Evolutionary conservation across 64 coral and sea anemone species (phyloP).

Genomic region (Actinia equina): DNA sequence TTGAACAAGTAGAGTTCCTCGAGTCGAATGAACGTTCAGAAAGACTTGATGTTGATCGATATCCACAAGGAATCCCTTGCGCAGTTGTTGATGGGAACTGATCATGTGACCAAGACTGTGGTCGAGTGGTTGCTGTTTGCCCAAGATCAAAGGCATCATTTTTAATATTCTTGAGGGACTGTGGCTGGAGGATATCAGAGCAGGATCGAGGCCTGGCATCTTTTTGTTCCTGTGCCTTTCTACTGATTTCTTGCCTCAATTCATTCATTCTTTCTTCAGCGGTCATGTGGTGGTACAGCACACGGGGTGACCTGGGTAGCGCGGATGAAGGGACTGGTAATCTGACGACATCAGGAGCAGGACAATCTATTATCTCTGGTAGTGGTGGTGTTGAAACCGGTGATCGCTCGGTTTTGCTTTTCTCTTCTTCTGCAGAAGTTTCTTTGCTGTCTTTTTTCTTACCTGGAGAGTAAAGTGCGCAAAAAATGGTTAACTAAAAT

Average conservation of each 20-base stretch:
- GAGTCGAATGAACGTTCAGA: background rate
- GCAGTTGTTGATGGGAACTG: constrained; percentile 12
- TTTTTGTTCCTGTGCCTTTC: background rate
- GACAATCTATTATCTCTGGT: constrained; percentile 13
- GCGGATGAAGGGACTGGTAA: constrained; percentile 17
- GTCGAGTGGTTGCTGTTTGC: background rate
- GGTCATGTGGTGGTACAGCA: background rate
- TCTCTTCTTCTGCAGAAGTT: background rate
- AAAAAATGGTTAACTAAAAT: background rate
- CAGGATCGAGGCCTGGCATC: background rate
- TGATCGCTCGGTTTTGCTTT: background rate
- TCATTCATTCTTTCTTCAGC: constrained; percentile 12
- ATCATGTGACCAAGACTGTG: constrained; percentile 1
- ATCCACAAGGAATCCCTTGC: background rate
- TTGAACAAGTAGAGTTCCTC: background rate
- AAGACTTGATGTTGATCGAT: background rate
- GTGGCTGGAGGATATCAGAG: constrained; percentile 10
- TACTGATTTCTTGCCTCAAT: background rate
- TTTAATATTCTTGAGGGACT: background rate
- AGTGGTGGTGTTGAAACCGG: background rate
- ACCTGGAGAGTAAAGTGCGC: background rate
- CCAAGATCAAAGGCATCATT: background rate
- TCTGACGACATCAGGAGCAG: constrained; percentile 4
- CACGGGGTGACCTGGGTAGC: background rate
- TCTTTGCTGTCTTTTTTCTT: background rate